A percentile compares a stretch with the other conserved stretches of the same genome.
These are phyloP conservation scores for Bungarus multicinctus DNA, from an alignment of 2,113 vertebrate species.

Conservation along the genomic window DNA sequence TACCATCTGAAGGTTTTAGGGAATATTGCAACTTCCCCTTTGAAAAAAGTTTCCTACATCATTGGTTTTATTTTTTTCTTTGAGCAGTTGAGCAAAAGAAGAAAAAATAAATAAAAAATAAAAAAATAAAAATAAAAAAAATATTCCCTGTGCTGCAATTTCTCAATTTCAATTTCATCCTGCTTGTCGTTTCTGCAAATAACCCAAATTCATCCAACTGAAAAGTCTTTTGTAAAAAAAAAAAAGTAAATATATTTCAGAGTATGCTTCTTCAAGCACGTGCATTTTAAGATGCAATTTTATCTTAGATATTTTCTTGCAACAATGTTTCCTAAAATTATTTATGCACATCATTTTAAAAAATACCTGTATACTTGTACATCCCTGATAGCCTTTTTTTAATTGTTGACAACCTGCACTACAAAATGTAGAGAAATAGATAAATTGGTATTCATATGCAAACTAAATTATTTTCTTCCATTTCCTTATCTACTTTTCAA, in stretches of 20 bases:
- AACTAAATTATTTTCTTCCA: not conserved
- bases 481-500: not conserved
- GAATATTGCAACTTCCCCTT: not conserved
- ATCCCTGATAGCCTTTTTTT: not conserved
- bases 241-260: not conserved
- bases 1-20: not conserved
- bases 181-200: not conserved
- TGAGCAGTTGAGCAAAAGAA: too few relatives aligned
- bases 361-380: not conserved
- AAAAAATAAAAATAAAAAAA: not conserved
- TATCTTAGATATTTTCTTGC: not conserved
- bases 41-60: not conserved
- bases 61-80: not conserved
- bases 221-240: not conserved
- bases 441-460: not conserved
- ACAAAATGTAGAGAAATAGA: not conserved
- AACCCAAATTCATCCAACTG: not conserved
- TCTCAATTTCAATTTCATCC: not conserved
- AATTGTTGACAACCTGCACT: not conserved
- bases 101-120: not conserved
- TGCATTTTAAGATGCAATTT: not conserved
- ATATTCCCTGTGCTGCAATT: not conserved
- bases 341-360: not conserved
- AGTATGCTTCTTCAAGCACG: not conserved
- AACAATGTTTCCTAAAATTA: not conserved